These are phyloP conservation scores for Cathartes aura DNA, from an alignment of 2,113 vertebrate genomes.

Conservation along the genomic window DNA sequence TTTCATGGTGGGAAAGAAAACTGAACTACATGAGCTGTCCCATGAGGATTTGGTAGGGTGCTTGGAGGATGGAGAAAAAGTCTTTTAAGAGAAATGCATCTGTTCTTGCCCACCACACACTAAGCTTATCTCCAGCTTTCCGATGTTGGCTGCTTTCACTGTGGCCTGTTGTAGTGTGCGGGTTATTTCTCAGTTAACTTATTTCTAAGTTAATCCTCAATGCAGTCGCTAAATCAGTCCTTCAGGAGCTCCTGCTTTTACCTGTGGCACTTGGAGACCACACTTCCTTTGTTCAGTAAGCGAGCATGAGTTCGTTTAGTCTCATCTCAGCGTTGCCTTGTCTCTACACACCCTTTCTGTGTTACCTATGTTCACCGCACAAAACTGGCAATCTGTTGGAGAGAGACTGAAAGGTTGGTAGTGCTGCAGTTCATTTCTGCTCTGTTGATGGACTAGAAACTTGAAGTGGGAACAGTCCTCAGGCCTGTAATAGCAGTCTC, in stretches of 20 bases:
- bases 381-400: neutral
- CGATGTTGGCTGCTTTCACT: neutral
- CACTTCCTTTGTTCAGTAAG: neutral
- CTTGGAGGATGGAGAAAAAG: neutral
- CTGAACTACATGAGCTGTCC: neutral
- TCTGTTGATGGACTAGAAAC: neutral
- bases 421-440: neutral
- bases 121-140: neutral
- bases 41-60: neutral
- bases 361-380: neutral
- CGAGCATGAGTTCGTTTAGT: neutral
- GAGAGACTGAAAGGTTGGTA: neutral
- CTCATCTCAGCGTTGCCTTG: neutral
- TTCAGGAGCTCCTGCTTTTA: neutral
- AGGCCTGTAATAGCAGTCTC: neutral
- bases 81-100: neutral
- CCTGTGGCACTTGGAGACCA: neutral
- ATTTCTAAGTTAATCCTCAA: neutral
- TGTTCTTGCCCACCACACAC: neutral
- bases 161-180: neutral
- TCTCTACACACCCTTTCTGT: neutral
- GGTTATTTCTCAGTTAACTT: neutral
- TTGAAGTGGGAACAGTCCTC: neutral
- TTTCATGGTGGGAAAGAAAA: neutral
- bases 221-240: neutral